Evolutionary conservation across 2,888 invertebrate genomes (phyloP), one percentile per base, ranked within the genome.

Genomic region (Hirtodrosophila duncani): DNA sequence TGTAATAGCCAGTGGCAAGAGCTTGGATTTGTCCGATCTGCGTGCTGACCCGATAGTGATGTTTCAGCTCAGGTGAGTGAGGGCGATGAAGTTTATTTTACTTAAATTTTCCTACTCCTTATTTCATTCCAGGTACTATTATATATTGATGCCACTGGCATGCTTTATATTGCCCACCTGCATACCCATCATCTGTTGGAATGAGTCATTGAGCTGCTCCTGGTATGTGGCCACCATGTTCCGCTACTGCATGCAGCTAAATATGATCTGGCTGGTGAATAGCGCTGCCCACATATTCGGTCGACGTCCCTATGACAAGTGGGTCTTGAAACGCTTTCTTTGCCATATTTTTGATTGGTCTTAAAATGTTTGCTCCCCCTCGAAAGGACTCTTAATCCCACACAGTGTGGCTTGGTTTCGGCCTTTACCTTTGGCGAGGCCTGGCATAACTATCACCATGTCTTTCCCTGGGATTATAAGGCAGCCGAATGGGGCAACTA

Each of bases 211-310:
- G 86, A 50, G 83, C 21, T 91, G 91, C 70, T 89, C 92, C 0
- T 92, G 90, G 88, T 91, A 91, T 82, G 90, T 92, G 8, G 89
- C 90, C 34, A 90, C 92, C 5, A 89, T 93, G 81, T 90, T 95
- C 84, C 91, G 96, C 31, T 96, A 95, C 87, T 89, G 91, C 11
- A 89, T 92, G 83, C 91, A 92, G 24, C 89, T 96, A 39, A 93
- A 96, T 86, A 91, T 92, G 49, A 96, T 96, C 1, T 96, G 95
- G 96, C 88, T 94, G 43, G 95, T 96, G 26, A 96, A 96, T 88
- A 94, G 94, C 55, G 93, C 93, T 1, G 95, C 29, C 11, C 29
- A 29, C 13, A 29, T 10, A 13, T 29, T 29, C 6, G 29, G 29
- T 3, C 8, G 13, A 3, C 29, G 29, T 8, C 29, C 29, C 1